A percentile compares a stretch with the other conserved stretches of the same genome.
These are phyloP conservation scores for Drosophila biarmipes DNA, from an alignment of 1,140 invertebrate species.

Conservation along the genomic window DNA sequence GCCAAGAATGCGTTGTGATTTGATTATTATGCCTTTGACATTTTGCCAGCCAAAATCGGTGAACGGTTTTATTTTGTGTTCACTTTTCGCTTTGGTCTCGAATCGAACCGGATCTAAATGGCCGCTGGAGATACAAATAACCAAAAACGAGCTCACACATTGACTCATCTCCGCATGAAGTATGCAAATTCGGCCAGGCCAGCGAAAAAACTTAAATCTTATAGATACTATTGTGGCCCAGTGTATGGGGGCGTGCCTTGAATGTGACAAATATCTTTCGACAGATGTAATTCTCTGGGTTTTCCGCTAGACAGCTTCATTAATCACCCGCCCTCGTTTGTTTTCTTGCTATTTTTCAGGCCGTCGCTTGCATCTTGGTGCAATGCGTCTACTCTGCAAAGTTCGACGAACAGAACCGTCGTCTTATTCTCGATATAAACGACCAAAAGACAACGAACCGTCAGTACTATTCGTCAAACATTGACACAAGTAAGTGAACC, in stretches of 20 bases:
- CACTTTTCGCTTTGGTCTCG: conserved; percentile 44
- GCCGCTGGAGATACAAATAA: conserved; percentile 42
- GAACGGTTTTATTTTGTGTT: conserved; percentile 16
- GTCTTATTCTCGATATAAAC: conserved; percentile 87
- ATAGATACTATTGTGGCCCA: not conserved
- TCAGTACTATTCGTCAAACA: conserved; percentile 89
- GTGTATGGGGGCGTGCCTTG: conserved; percentile 36
- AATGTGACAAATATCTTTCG: conserved; percentile 47
- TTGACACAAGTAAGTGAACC: conserved; percentile 87
- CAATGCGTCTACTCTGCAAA: conserved; percentile 82
- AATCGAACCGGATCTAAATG: conserved; percentile 78
- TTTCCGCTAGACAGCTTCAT: conserved; percentile 18
- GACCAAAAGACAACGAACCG: conserved; percentile 87
- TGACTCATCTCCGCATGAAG: conserved; percentile 42
- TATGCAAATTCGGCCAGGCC: conserved; percentile 60
- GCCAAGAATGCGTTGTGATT: conserved; percentile 34
- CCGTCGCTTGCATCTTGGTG: conserved; percentile 81
- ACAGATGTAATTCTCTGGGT: conserved; percentile 15
- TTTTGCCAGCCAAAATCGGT: conserved; percentile 52
- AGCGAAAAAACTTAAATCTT: conserved; percentile 20
- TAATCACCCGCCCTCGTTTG: conserved; percentile 28
- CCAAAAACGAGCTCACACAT: conserved; percentile 39
- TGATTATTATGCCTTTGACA: conserved; percentile 74
- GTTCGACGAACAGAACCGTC: conserved; percentile 81
- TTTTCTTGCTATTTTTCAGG: conserved; percentile 39